Base-by-base conservation (phyloP, 1,140 invertebrate genomes). In the Drosophila nigrodunni region DNA sequence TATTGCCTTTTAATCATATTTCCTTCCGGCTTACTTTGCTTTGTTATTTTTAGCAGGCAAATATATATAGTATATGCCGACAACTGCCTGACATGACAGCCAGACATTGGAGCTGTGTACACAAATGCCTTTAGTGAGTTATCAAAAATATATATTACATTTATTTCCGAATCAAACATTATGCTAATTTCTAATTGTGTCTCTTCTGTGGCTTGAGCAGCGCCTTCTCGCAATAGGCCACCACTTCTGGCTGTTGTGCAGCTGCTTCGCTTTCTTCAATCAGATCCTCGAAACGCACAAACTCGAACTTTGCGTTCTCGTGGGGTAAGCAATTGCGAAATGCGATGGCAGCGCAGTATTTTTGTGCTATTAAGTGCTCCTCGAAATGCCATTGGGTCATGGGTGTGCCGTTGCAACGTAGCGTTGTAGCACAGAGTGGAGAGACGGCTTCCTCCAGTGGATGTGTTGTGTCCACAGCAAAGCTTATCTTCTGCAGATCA, bases 311-410 rank as follows among this genome's bases (percentile, higher is more conserved):
- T 3, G 57, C 71, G 10, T 71, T 57, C 15, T 75, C 60, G 5
- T 77, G 58, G 8, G 82, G 80, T 54, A 70, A 49, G 44, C 71
- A 86, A 54, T 92, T 91, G 15, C 87, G 70, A 57, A 95, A 91
- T 39, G 97, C 97, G 10, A 98, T 96, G 49, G 96, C 95, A 30
- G 97, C 96, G 92, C 95, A 96, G 93, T 99, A 97, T 46, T 94
- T 92, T 0, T 95, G 92, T 93, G 97, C 95, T n/a, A 99, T 70
- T 66, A 98, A 92, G 43, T 95, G 95, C 93, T 99, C 98, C 89
- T 98, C 96, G 94, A 99, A 99, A 13, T 93, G 78, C 97, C 97
- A 99, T 77, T 95, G 92, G 13, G 93, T 76, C 76, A 95, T 93
- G 55, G 94, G 92, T 39, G 91, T 72, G 52, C 94, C 95, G 77